Evolutionary conservation across 2,113 vertebrate genomes (phyloP), one percentile per base, ranked within the genome.

Genomic region (Pleuronectes platessa): DNA sequence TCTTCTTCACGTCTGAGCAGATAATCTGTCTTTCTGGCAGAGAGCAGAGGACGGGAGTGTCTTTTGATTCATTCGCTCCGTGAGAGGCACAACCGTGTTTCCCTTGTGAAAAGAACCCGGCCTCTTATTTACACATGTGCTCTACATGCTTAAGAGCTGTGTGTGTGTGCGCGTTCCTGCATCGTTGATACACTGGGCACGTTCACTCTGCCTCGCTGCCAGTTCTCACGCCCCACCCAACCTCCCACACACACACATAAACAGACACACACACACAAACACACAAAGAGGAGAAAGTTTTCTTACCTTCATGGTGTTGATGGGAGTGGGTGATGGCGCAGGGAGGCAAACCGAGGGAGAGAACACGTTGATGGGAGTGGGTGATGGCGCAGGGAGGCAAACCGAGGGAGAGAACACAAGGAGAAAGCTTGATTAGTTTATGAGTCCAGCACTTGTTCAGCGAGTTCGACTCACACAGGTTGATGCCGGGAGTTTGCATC

Each of bases 301-400:
- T 84, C 93, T 95, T 94, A 95, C 93, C 94, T 94, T 76, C 79
- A 76, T 72, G 55, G 73, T 45, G 86, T 55, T 47, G 84, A 85
- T 72, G 47, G 42, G 71, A 31, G 64, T 31, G 58, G 78, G 74
- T 47, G 81, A 74, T 53, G 24, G 68, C 2, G 24, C 67, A 62
- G 49, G 42, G 51, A 74, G 61, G 61, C 53, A 56, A 64, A 37
- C 67, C 61, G 79, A 64, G 67, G 70, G 69, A 78, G n/a, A n/a
- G n/a, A n/a, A n/a, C n/a, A n/a, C n/a, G 86, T 55, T 47, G 84
- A 85, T 72, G 47, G 42, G 71, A 31, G 64, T 31, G 59, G 78
- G 74, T 47, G 81, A 74, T 53, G 24, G 68, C 2, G 24, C 67
- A 62, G 49, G 42, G 51, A 74, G 61, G 61, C 53, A 56, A 64